phyloP scores from a whole-genome alignment of 2,888 invertebrate genomes.

The Netelia inedita region DNA sequence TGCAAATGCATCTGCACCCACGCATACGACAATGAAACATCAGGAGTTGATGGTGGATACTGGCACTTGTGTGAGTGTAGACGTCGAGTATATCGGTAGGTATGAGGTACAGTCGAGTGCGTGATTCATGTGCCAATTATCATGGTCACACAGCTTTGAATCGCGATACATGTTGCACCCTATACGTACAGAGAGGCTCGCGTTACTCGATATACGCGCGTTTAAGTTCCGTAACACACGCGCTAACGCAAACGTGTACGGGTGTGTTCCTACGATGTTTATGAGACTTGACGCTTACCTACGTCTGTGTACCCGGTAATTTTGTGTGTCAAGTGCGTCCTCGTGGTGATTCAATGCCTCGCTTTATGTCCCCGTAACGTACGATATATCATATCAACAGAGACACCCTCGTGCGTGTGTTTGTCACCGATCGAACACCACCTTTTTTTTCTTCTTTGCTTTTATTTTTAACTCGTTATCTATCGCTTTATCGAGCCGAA shows the following conservation, averaged over 20 bases:
- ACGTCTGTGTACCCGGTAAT: slow-evolving; percentile 28
- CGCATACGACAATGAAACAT: slow-evolving; percentile 52
- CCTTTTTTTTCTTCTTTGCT: not conserved
- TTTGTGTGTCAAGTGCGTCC: slow-evolving; percentile 58
- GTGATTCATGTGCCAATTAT: slow-evolving; percentile 83
- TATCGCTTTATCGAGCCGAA: not conserved
- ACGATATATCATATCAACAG: slow-evolving; percentile 2
- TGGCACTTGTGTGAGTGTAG: slow-evolving; percentile 8
- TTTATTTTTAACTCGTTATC: not conserved
- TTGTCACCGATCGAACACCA: not conserved
- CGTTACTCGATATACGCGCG: not conserved
- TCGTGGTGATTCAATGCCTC: slow-evolving; percentile 55
- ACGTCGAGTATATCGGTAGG: slow-evolving; percentile 67
- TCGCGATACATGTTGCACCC: slow-evolving; percentile 22
- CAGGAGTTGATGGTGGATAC: slow-evolving; percentile 25
- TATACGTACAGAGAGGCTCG: slow-evolving; percentile 9
- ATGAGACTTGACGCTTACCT: slow-evolving; percentile 20
- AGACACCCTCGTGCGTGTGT: slow-evolving; percentile 8
- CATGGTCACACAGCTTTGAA: slow-evolving; percentile 73
- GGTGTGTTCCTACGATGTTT: slow-evolving; percentile 14
- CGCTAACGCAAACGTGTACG: not conserved
- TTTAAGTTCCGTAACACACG: not conserved
- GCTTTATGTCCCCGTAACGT: slow-evolving; percentile 37
- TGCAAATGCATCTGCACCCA: slow-evolving; percentile 46
- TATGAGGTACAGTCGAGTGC: slow-evolving; percentile 75